Base-by-base conservation (phyloP, 2,113 vertebrate genomes). In the Loxodonta africana region DNA sequence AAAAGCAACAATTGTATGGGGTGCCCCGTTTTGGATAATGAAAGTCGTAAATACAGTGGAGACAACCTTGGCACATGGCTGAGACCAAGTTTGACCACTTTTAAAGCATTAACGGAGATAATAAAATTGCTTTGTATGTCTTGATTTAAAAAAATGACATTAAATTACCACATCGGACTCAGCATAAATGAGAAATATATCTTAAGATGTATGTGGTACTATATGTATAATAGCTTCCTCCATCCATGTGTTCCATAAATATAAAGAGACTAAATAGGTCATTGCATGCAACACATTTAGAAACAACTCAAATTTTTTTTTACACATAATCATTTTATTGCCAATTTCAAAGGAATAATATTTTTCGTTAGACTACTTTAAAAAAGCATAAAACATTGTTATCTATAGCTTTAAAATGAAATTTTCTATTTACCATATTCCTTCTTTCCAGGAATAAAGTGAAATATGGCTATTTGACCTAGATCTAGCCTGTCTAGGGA, bases 381-480 rank as follows among this genome's bases (percentile, higher is more conserved):
- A 81, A 76, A 83, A 84, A 76, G 28, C n/a, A 77, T 11, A 85
- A 11, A 37, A 63, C 11, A 73, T 90, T 95, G 26, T 87, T 96
- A 9, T 18, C 26, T 76, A 12, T 26, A 67, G n/a, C 0, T 95
- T 90, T 97, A 94, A 97, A 97, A 74, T 23, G 3, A 8, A 74
- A 84, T 89, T 78, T 97, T 65, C 41, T 92, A 37, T 77, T 97
- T 81, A 82, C 8, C 3, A 0, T 41, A 37, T 33, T 85, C 2
- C 2, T 92, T 53, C 4, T 71, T 96, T 94, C 12, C 44, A 71
- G 17, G 69, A 97, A 83, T 71, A 53, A 90, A 89, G 9, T 69
- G 2, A 57, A 17, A 18, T 8, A 65, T 90, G 9, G 76, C 1
- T 41, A 60, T 92, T 92, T 94, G 18, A 84, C 23, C 5, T 96